These are phyloP conservation scores for Drosophila flavopinicola DNA, from an alignment of 2,888 invertebrate species.

Conservation along the genomic window DNA sequence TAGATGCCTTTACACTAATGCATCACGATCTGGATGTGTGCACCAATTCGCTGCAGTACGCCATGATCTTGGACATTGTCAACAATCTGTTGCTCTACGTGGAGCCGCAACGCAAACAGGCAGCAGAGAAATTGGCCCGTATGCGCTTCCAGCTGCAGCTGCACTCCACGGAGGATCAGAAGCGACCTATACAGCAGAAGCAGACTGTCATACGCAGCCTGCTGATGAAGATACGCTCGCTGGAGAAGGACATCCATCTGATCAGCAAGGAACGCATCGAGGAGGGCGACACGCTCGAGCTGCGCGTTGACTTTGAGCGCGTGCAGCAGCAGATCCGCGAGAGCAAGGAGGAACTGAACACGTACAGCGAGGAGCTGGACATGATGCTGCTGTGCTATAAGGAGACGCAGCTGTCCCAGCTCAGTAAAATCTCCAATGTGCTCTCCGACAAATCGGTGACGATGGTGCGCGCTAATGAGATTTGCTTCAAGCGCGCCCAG, in stretches of 20 bases:
- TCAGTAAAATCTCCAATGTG: slow-evolving; percentile 87
- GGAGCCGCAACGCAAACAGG: slow-evolving; percentile 97
- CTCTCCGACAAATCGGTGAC: slow-evolving; percentile 89
- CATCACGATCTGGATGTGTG: slow-evolving; percentile 99
- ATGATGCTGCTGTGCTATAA: slow-evolving; percentile 97
- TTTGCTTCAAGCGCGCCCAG: slow-evolving; percentile 98
- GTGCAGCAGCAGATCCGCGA: slow-evolving; percentile 89
- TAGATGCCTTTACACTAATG: slow-evolving; percentile 98
- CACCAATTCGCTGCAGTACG: slow-evolving; percentile 97
- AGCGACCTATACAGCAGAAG: slow-evolving; percentile 94
- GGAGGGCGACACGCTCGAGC: slow-evolving; percentile 86
- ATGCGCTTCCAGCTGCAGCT: slow-evolving; percentile 98
- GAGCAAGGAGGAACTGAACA: slow-evolving; percentile 94
- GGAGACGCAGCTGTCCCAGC: slow-evolving; percentile 88
- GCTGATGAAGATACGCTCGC: slow-evolving; percentile 91
- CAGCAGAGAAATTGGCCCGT: slow-evolving; percentile 92
- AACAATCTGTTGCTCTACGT: slow-evolving; percentile 98
- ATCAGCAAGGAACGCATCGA: slow-evolving; percentile 92
- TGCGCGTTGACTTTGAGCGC: slow-evolving; percentile 89
- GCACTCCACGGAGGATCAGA: slow-evolving; percentile 95
- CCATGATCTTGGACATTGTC: slow-evolving; percentile 98
- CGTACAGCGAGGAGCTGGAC: slow-evolving; percentile 96
- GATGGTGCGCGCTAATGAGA: slow-evolving; percentile 94
- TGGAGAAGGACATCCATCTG: slow-evolving; percentile 95
- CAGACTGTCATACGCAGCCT: slow-evolving; percentile 92